These are phyloP conservation scores for Astropecten irregularis DNA, from an alignment of 53 echinoderm and acorn worm genomes.

Conservation along the genomic window DNA sequence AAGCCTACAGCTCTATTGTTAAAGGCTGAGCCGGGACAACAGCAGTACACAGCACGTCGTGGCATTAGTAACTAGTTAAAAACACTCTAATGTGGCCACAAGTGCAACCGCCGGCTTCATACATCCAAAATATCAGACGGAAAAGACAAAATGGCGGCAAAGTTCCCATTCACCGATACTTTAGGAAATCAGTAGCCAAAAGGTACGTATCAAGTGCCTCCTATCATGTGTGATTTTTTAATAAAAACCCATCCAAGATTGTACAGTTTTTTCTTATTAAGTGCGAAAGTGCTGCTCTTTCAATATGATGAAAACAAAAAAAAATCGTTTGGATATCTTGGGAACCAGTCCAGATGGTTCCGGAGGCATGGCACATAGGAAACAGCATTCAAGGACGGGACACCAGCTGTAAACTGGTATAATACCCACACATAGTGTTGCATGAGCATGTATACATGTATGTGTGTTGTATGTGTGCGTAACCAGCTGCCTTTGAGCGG, in stretches of 20 bases:
- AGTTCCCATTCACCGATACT: background rate
- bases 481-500: conserved; percentile 33
- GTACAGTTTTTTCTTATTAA: too few relatives aligned
- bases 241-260: too few relatives aligned
- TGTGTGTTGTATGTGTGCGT: too few relatives aligned
- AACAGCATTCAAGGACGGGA: conserved; percentile 54
- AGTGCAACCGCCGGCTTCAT: background rate
- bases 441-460: background rate
- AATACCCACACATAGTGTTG: background rate
- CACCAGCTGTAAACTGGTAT: conserved; percentile 37
- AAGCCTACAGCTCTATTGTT: conserved; percentile 23
- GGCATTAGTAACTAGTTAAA: conserved; percentile 34
- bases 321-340: conserved; percentile 40
- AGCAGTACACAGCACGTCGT: background rate
- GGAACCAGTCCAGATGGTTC: conserved; percentile 39
- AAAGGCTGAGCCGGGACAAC: background rate
- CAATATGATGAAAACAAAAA: background rate
- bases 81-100: conserved; percentile 35
- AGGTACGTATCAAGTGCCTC: too few relatives aligned
- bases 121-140: background rate
- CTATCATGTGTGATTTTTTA: too few relatives aligned
- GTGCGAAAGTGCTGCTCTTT: conserved; percentile 8
- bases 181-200: too few relatives aligned
- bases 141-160: background rate
- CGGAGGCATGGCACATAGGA: conserved; percentile 34